phyloP scores from a whole-genome alignment of 2,888 invertebrate genomes.

The Poecilus cupreus region DNA sequence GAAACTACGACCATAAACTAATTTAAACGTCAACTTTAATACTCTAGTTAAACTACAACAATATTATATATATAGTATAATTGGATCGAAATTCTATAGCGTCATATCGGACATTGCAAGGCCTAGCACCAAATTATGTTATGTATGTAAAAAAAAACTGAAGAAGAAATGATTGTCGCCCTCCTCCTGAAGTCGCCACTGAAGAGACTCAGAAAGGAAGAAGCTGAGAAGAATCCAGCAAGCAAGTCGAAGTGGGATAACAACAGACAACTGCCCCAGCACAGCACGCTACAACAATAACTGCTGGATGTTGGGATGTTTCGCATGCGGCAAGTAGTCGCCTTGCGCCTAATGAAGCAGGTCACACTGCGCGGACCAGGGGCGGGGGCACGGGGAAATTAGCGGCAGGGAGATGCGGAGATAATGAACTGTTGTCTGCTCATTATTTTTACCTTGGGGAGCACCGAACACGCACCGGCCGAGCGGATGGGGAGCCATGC shows the following conservation, averaged over 20 bases:
- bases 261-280: background rate
- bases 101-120: no score
- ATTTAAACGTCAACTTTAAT: no score
- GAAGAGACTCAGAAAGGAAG: background rate
- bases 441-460: conserved; percentile 53
- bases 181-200: no score
- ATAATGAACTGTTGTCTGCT: conserved; percentile 59
- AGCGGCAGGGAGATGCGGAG: conserved; percentile 57
- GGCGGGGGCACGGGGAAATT: conserved; percentile 41
- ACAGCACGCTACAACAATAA: conserved; percentile 52
- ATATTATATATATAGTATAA: no score
- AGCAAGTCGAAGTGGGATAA: conserved; percentile 15
- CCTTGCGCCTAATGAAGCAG: conserved; percentile 53
- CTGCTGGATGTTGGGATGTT: background rate
- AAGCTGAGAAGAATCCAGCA: background rate
- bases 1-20: no score
- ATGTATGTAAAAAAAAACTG: no score
- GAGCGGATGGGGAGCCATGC: background rate
- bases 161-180: no score
- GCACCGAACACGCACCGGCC: background rate
- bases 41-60: no score
- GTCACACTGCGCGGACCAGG: conserved; percentile 32
- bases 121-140: no score
- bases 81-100: no score
- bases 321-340: conserved; percentile 45